Conservation (phyloP, 1,140 invertebrate genomes). For the Meloidogyne hapla region DNA sequence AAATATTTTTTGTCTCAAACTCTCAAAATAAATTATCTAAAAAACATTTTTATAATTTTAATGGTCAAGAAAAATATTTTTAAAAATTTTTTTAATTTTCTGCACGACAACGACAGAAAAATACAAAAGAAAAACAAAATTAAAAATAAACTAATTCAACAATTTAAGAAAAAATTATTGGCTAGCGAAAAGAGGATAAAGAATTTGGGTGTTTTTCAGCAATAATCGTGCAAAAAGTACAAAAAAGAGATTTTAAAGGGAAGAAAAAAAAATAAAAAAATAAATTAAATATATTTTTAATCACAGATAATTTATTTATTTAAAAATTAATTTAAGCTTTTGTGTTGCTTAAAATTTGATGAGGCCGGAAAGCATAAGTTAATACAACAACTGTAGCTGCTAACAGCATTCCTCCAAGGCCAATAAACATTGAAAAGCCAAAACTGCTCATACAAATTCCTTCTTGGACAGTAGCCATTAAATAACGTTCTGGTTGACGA, state of each 20-base stretch:
- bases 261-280: neutral
- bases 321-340: neutral
- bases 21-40: neutral
- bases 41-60: conserved; percentile 1
- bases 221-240: neutral
- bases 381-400: conserved; percentile 53
- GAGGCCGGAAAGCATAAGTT: conserved; percentile 43
- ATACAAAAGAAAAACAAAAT: neutral
- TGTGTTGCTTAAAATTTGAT: conserved; percentile 8
- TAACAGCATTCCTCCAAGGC: conserved; percentile 45
- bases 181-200: neutral
- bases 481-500: neutral
- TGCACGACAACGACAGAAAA: conserved; percentile 2
- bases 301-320: neutral
- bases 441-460: conserved; percentile 58
- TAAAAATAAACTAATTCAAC: neutral
- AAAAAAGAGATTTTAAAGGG: conserved; percentile 1
- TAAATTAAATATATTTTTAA: neutral
- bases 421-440: conserved; percentile 57
- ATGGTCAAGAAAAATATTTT: neutral
- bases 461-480: conserved; percentile 35
- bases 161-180: neutral
- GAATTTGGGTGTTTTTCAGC: neutral
- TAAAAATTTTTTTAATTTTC: neutral
- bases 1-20: no score